Percentiles rank a stretch among this genome's conserved stretches.
Evolutionary conservation across 1,140 invertebrate species (phyloP).

Genomic region (Holotrichia oblita): DNA sequence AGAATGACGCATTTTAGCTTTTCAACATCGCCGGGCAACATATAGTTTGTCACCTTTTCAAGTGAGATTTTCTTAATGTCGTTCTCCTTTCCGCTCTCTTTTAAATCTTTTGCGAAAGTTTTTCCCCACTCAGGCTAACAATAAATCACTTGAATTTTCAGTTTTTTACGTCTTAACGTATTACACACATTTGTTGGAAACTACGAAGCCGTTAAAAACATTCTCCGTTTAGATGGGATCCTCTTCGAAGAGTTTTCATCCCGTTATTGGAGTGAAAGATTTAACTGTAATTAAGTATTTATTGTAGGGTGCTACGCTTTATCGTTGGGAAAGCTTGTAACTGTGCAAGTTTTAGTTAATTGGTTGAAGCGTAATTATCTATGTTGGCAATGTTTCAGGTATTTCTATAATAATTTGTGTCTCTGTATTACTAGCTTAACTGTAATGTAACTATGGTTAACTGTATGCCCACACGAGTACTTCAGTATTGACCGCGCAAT

Average conservation of each 20-base stretch:
- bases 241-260: background rate
- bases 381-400: too few relatives aligned
- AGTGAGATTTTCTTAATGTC: conserved; percentile 22
- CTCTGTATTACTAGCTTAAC: too few relatives aligned
- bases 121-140: background rate
- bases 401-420: too few relatives aligned
- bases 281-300: conserved; percentile 19
- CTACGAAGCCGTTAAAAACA: conserved; percentile 21
- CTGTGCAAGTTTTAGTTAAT: too few relatives aligned
- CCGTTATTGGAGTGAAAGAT: conserved; percentile 10
- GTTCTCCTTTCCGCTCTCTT: background rate
- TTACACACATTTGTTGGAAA: conserved; percentile 31
- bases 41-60: conserved; percentile 17
- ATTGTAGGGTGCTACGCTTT: background rate
- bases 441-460: too few relatives aligned
- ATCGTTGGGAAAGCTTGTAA: too few relatives aligned
- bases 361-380: too few relatives aligned
- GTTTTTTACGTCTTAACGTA: conserved; percentile 21
- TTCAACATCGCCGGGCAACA: background rate
- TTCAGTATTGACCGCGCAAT: too few relatives aligned
- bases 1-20: background rate
- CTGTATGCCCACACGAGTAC: too few relatives aligned
- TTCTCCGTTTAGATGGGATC: background rate
- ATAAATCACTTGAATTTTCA: conserved; percentile 26
- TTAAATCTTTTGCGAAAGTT: conserved; percentile 18